A percentile compares a stretch with the other conserved stretches of the same genome.
These are phyloP conservation scores for Samia ricini DNA, from an alignment of 1,140 invertebrate genomes.

Conservation along the genomic window DNA sequence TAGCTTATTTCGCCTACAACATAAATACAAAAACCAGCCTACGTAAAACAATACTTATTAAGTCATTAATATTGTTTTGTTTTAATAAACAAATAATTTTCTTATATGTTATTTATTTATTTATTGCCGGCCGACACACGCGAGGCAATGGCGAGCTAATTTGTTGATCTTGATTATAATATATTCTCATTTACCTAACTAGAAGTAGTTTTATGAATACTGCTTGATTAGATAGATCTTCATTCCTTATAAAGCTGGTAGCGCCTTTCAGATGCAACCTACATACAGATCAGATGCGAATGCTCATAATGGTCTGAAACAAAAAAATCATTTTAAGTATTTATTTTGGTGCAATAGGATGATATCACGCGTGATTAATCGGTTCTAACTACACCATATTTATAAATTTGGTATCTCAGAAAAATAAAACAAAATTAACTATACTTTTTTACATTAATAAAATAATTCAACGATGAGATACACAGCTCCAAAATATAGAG, in stretches of 20 bases:
- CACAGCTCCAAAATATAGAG: too few relatives aligned
- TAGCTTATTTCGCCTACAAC: slow-evolving; percentile 22
- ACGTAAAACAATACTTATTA: neutral
- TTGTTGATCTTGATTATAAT: slow-evolving; percentile 44
- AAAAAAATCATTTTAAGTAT: slow-evolving; percentile 19
- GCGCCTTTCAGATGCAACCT: slow-evolving; percentile 42
- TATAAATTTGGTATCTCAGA: too few relatives aligned
- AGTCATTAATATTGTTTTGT: neutral
- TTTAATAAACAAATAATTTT: neutral
- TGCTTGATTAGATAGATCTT: slow-evolving; percentile 73
- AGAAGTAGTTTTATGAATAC: slow-evolving; percentile 72
- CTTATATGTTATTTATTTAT: neutral
- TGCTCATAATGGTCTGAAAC: slow-evolving; percentile 58
- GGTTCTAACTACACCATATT: too few relatives aligned
- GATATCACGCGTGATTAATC: neutral
- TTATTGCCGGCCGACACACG: slow-evolving; percentile 43
- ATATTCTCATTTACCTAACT: slow-evolving; percentile 53
- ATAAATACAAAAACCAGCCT: slow-evolving; percentile 25
- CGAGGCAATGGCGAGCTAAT: slow-evolving; percentile 56
- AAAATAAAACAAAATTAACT: neutral
- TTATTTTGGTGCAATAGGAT: neutral
- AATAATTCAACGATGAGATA: too few relatives aligned
- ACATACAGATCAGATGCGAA: slow-evolving; percentile 32
- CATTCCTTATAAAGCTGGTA: slow-evolving; percentile 54
- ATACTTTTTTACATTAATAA: too few relatives aligned